phyloP scores from a whole-genome alignment of 2,113 vertebrate species.

The Triplophysa tibetana region DNA sequence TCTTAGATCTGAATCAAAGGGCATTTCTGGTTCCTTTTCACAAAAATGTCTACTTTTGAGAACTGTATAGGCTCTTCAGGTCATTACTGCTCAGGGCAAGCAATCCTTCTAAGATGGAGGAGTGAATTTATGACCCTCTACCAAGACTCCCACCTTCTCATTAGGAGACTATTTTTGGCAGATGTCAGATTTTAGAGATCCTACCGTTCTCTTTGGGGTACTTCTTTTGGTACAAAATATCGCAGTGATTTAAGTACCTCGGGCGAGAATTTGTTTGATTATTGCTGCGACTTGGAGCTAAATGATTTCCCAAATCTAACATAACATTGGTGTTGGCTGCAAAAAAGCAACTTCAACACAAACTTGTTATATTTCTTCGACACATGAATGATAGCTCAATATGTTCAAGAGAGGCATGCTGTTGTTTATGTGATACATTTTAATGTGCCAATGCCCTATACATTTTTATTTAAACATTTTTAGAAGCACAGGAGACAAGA shows the following conservation, averaged over 20 bases:
- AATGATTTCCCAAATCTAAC: neutral
- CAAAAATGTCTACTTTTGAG: neutral
- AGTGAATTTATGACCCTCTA: slow-evolving; percentile 32
- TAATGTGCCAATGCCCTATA: too few relatives aligned
- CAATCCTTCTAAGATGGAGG: slow-evolving; percentile 19
- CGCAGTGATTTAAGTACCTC: neutral
- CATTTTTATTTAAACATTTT: too few relatives aligned
- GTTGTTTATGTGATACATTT: neutral
- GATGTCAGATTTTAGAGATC: neutral
- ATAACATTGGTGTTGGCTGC: neutral
- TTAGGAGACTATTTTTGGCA: neutral
- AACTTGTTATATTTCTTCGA: neutral
- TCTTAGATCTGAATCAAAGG: slow-evolving; percentile 1
- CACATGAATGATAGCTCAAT: neutral
- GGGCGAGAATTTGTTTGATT: slow-evolving; percentile 9
- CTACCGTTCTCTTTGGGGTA: neutral
- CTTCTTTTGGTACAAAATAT: neutral
- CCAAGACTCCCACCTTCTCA: neutral
- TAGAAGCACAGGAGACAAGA: too few relatives aligned
- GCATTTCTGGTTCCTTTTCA: slow-evolving; percentile 23
- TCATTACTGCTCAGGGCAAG: slow-evolving; percentile 2
- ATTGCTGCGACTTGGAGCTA: neutral
- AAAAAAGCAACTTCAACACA: too few relatives aligned
- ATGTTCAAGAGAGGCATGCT: neutral
- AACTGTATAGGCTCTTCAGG: neutral